A percentile compares a stretch with the other conserved stretches of the same genome.
Evolutionary conservation across 92 coral and sea anemone species (phyloP).

Genomic region (Porites divaricata): DNA sequence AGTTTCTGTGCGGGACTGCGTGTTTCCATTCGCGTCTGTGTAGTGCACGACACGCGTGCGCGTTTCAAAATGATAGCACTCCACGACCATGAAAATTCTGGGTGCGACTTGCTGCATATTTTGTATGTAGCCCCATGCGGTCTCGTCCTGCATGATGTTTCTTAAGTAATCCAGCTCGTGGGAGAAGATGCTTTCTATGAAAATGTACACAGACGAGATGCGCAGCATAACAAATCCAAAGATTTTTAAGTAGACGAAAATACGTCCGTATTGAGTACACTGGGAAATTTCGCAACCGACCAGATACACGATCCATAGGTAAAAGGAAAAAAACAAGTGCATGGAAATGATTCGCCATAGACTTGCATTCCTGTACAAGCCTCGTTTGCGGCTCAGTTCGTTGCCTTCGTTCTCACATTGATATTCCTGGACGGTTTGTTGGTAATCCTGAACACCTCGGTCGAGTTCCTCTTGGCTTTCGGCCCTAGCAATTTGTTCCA

Average conservation of each 20-base stretch:
- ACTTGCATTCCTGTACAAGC: conserved; percentile 67
- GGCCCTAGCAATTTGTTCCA: conserved; percentile 68
- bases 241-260: conserved; percentile 48
- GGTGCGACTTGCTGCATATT: conserved; percentile 71
- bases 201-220: conserved; percentile 58
- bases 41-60: conserved; percentile 65
- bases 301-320: conserved; percentile 66
- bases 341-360: conserved; percentile 64
- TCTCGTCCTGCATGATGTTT: conserved; percentile 75
- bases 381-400: conserved; percentile 68
- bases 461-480: conserved; percentile 67
- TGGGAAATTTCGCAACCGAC: conserved; percentile 61
- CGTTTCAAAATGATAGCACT: conserved; percentile 81
- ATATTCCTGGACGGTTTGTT: conserved; percentile 56
- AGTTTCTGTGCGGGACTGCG: conserved; percentile 74
- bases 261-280: conserved; percentile 56
- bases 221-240: conserved; percentile 65
- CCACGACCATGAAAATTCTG: conserved; percentile 67
- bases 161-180: conserved; percentile 69
- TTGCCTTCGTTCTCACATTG: conserved; percentile 50
- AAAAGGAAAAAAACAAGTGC: conserved; percentile 71
- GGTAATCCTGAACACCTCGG: conserved; percentile 62
- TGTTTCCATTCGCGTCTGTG: conserved; percentile 73
- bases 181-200: conserved; percentile 68
- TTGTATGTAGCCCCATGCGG: conserved; percentile 70